These are phyloP conservation scores for Perccottus glenii DNA, from an alignment of 2,113 vertebrate genomes.

Conservation along the genomic window DNA sequence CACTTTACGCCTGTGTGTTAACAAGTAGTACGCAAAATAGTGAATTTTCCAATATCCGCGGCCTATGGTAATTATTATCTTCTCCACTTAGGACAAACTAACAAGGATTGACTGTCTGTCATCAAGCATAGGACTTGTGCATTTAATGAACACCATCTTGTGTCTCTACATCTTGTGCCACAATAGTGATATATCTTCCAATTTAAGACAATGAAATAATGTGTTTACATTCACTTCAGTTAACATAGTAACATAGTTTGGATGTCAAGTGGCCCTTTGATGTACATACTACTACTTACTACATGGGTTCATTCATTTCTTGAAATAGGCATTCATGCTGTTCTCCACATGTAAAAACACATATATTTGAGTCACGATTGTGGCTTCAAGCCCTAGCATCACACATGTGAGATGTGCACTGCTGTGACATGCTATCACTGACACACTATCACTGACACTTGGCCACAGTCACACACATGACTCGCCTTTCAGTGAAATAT, in stretches of 20 bases:
- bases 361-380: constrained; percentile 65
- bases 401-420: constrained; percentile 24
- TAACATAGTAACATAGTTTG: not conserved
- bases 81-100: constrained; percentile 2
- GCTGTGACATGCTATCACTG: constrained; percentile 57
- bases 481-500: constrained; percentile 46
- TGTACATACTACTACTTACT: constrained; percentile 30
- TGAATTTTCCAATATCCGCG: not conserved
- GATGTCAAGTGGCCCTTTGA: constrained; percentile 12
- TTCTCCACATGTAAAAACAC: constrained; percentile 45
- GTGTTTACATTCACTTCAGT: too few relatives aligned
- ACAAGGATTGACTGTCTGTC: not conserved
- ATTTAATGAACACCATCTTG: not conserved
- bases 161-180: constrained; percentile 22
- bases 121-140: not conserved
- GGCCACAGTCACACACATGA: constrained; percentile 54
- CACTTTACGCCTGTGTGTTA: constrained; percentile 5
- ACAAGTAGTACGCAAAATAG: not conserved
- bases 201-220: not conserved
- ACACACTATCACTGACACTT: constrained; percentile 60
- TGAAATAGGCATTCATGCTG: constrained; percentile 12
- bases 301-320: constrained; percentile 28
- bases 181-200: constrained; percentile 17
- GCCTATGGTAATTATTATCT: not conserved
- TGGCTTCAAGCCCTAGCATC: constrained; percentile 54